Percentiles rank a stretch among this genome's conserved stretches.
Evolutionary conservation across 2,797 vertebrate genomes (phyloP).

Genomic region (Acrossocheilus fasciatus): DNA sequence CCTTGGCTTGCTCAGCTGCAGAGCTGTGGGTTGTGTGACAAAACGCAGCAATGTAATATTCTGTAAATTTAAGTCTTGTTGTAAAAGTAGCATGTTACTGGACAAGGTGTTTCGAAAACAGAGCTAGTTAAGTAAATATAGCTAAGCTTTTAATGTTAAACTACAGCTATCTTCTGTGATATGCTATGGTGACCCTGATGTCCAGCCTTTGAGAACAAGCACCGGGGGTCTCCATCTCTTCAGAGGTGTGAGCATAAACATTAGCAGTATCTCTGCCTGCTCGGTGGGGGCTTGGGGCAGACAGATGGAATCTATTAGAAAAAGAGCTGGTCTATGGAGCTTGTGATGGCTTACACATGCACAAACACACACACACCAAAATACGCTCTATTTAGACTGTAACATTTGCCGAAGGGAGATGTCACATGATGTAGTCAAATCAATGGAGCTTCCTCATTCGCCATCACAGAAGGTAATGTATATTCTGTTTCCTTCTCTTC

Average conservation of each 20-base stretch:
- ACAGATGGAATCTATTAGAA: constrained; percentile 64
- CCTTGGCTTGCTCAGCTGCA: not conserved
- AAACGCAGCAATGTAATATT: not conserved
- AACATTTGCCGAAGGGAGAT: constrained; percentile 49
- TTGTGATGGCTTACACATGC: constrained; percentile 48
- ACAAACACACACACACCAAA: constrained; percentile 18
- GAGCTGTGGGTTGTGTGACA: not conserved
- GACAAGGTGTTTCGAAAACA: not conserved
- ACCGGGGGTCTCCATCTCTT: constrained; percentile 52
- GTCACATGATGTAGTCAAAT: constrained; percentile 58
- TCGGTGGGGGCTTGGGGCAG: constrained; percentile 58
- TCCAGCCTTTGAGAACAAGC: constrained; percentile 43
- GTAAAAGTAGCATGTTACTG: not conserved
- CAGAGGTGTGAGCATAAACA: constrained; percentile 60
- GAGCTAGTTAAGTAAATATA: not conserved
- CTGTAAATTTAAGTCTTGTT: not conserved
- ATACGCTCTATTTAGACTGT: constrained; percentile 39
- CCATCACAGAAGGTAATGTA: constrained; percentile 45
- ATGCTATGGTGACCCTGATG: constrained; percentile 51
- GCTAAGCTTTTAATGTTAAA: not conserved
- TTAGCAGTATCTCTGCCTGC: constrained; percentile 59
- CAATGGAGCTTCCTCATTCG: constrained; percentile 60
- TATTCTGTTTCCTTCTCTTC: constrained; percentile 33
- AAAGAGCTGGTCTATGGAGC: constrained; percentile 52
- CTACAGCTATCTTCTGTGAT: constrained; percentile 5